Conservation (phyloP, 2,888 invertebrate genomes). For the Scaptomyza reducta region DNA sequence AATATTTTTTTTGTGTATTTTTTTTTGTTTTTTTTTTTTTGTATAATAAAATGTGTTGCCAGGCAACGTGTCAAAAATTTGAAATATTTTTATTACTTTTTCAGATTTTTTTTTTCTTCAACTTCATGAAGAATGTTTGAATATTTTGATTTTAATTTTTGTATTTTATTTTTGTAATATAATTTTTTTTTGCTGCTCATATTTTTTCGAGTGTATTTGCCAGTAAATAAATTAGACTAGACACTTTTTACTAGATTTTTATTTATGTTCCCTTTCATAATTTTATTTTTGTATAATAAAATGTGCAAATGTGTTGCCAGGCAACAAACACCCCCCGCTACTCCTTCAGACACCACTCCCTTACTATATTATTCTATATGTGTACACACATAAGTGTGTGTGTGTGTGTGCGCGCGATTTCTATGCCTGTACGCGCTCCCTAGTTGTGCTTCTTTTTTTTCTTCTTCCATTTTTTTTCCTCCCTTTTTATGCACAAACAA, state of each 20-base stretch:
- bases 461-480: constrained; percentile 3
- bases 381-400: constrained; percentile 5
- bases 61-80: too few species aligned
- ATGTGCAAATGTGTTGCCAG: constrained; percentile 54
- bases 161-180: too few species aligned
- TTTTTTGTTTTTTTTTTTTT: constrained; percentile 15
- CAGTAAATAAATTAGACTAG: not conserved
- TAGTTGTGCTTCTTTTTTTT: constrained; percentile 16
- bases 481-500: constrained; percentile 26
- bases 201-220: too few species aligned
- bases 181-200: too few species aligned
- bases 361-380: constrained; percentile 23
- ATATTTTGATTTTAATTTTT: too few species aligned
- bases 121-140: too few species aligned
- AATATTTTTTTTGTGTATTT: not conserved
- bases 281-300: constrained; percentile 42
- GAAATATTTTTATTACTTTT: too few species aligned
- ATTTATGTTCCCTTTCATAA: constrained; percentile 3
- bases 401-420: constrained; percentile 31
- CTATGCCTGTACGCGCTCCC: constrained; percentile 53
- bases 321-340: not conserved
- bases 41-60: too few species aligned
- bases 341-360: not conserved
- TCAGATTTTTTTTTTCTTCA: too few species aligned
- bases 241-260: not conserved